phyloP scores from a whole-genome alignment of 2,113 vertebrate species.

The Columbina picui region DNA sequence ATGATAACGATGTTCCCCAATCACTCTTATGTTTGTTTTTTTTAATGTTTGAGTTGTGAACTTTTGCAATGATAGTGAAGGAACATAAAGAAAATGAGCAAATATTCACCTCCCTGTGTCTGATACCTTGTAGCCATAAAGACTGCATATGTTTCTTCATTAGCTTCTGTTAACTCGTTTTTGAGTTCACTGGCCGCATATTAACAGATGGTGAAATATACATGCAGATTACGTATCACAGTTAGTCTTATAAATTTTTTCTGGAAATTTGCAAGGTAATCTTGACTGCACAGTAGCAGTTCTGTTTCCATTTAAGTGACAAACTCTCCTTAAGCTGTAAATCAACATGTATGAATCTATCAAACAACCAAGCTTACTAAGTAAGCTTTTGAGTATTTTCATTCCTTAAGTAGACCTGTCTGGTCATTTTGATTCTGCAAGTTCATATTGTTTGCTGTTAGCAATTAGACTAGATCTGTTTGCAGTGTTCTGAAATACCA shows the following conservation, averaged over 20 bases:
- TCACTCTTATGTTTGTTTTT: not conserved
- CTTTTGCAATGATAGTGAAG: not conserved
- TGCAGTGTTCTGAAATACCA: not conserved
- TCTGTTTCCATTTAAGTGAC: not conserved
- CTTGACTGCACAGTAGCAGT: not conserved
- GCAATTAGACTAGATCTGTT: not conserved
- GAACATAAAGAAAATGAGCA: not conserved
- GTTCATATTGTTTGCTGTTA: not conserved
- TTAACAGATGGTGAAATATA: not conserved
- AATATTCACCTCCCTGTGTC: not conserved
- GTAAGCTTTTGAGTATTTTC: not conserved
- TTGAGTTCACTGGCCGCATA: accelerated
- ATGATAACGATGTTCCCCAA: not conserved
- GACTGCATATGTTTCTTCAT: not conserved
- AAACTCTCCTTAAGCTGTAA: not conserved
- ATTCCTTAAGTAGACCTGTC: not conserved
- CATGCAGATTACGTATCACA: not conserved
- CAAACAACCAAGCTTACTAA: not conserved
- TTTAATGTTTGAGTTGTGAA: not conserved
- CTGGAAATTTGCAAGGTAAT: not conserved
- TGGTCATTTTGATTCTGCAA: not conserved
- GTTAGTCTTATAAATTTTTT: not conserved
- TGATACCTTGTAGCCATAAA: not conserved
- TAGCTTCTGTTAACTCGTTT: not conserved
- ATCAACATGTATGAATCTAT: not conserved